Conservation (phyloP, 2,888 invertebrate genomes). For the Acanthacorydalis orientalis region DNA sequence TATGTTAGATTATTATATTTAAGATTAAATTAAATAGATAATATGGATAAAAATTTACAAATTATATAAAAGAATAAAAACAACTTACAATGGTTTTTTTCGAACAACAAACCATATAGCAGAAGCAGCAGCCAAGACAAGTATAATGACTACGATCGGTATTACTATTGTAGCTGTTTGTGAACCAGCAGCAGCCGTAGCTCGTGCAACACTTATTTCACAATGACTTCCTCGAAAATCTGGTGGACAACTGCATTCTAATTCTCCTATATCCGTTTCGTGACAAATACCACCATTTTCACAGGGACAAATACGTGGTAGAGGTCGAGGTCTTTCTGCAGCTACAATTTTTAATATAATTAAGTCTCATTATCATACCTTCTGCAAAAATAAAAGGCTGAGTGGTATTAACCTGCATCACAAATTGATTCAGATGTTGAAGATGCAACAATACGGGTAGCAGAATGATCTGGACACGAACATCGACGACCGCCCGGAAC, state of each 20-base stretch:
- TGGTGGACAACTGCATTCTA: slow-evolving; percentile 54
- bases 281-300: slow-evolving; percentile 72
- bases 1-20: neutral
- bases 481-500: slow-evolving; percentile 81
- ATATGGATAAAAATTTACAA: neutral
- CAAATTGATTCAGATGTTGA: slow-evolving; percentile 52
- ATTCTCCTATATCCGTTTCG: slow-evolving; percentile 29
- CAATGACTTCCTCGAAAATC: slow-evolving; percentile 60
- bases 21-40: neutral
- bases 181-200: slow-evolving; percentile 34
- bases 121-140: slow-evolving; percentile 53
- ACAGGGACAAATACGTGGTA: slow-evolving; percentile 67
- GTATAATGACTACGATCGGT: slow-evolving; percentile 61
- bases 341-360: slow-evolving; percentile 26
- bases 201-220: slow-evolving; percentile 44
- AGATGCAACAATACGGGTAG: slow-evolving; percentile 27
- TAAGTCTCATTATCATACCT: neutral
- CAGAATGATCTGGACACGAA: slow-evolving; percentile 66
- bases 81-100: slow-evolving; percentile 73
- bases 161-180: slow-evolving; percentile 60
- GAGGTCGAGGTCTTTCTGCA: slow-evolving; percentile 54
- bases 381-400: neutral
- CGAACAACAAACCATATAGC: slow-evolving; percentile 69
- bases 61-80: slow-evolving; percentile 4
- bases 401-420: slow-evolving; percentile 45